Conservation (phyloP, 2,113 vertebrate species). For the Seriola aureovittata region DNA sequence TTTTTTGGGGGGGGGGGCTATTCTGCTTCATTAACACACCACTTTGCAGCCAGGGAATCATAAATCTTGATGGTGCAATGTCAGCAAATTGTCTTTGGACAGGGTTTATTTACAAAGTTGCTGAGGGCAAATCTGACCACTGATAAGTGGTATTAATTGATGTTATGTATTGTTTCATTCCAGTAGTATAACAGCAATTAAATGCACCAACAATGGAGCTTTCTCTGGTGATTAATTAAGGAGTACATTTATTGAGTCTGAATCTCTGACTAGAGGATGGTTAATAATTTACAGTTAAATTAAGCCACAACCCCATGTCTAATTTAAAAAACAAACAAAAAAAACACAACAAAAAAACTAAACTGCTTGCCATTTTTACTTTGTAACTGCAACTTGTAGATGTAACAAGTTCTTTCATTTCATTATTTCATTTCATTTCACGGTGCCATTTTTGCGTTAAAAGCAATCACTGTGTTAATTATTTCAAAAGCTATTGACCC, state of each 20-base stretch:
- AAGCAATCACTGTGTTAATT: conserved; percentile 29
- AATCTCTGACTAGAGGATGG: conserved; percentile 56
- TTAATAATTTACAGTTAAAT: conserved; percentile 80
- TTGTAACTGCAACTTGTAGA: conserved; percentile 16
- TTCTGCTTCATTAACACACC: conserved; percentile 71
- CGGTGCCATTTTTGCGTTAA: conserved; percentile 30
- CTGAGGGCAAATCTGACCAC: conserved; percentile 68
- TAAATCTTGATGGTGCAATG: conserved; percentile 76
- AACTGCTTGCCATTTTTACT: conserved; percentile 55
- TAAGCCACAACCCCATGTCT: conserved; percentile 63
- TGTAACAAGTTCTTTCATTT: conserved; percentile 44
- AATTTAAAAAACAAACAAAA: conserved; percentile 32
- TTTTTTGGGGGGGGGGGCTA: conserved; percentile 32
- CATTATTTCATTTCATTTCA: conserved; percentile 37
- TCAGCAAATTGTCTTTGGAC: conserved; percentile 71
- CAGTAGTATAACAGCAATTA: conserved; percentile 73
- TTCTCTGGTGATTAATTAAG: conserved; percentile 79
- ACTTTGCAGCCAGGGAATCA: conserved; percentile 54
- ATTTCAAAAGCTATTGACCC: conserved; percentile 41
- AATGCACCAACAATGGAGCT: conserved; percentile 67
- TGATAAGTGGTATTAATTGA: conserved; percentile 80
- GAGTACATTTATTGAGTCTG: conserved; percentile 71
- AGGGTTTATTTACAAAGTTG: conserved; percentile 68
- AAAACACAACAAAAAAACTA: conserved; percentile 41
- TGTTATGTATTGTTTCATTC: conserved; percentile 72